Percentiles rank a stretch among this genome's conserved stretches.
phyloP scores from a whole-genome alignment of 1,140 invertebrate genomes.

The Ectropis grisescens region DNA sequence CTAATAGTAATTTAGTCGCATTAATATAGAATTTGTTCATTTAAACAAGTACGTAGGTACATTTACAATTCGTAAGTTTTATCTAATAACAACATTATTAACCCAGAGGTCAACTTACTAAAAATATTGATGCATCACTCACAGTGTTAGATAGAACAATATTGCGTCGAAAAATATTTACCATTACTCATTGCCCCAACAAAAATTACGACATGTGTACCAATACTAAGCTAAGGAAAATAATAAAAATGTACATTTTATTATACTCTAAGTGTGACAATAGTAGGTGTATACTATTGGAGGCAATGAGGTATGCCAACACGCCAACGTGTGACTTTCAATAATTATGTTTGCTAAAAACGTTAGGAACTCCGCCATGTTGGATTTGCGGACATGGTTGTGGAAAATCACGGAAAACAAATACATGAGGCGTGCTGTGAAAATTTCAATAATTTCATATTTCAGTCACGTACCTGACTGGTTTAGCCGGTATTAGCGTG shows the following conservation, averaged over 20 bases:
- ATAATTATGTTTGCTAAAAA: slow-evolving; percentile 61
- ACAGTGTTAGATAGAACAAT: neutral
- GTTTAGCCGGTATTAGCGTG: no score
- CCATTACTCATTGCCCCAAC: slow-evolving; percentile 8
- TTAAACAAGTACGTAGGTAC: no score
- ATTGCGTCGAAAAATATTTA: slow-evolving; percentile 9
- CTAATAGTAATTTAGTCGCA: no score
- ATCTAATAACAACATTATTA: no score
- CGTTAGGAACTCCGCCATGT: slow-evolving; percentile 43
- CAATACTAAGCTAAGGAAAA: slow-evolving; percentile 15
- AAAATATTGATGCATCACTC: no score
- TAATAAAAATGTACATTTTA: slow-evolving; percentile 6
- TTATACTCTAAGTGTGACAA: slow-evolving; percentile 17
- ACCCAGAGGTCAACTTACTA: no score
- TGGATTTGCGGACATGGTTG: slow-evolving; percentile 14
- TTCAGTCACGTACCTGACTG: no score
- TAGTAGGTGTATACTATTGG: slow-evolving; percentile 23
- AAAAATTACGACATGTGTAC: slow-evolving; percentile 6
- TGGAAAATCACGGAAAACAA: slow-evolving; percentile 15
- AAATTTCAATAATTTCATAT: no score
- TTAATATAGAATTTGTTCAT: no score
- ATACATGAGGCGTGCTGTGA: neutral
- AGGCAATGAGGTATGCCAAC: slow-evolving; percentile 58
- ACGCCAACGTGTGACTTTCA: slow-evolving; percentile 51
- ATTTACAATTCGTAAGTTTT: no score